Evolutionary conservation across 2,888 invertebrate genomes (phyloP), one percentile per base, ranked within the genome.

Genomic region (Meliscaeva auricollis): DNA sequence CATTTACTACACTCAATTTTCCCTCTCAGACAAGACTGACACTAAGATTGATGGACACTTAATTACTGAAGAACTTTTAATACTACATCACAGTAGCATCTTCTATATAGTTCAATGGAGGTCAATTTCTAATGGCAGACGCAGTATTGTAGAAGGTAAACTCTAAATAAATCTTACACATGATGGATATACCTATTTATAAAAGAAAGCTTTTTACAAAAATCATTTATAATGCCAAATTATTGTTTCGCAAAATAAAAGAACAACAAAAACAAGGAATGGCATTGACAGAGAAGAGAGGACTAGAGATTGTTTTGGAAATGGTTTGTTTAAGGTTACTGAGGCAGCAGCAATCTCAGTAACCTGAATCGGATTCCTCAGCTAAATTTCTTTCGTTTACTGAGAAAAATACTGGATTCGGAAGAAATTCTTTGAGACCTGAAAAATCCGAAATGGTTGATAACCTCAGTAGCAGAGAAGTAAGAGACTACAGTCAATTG

Each of bases 1-100:
- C 35, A 50, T 50, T 66, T 46, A 26, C 54, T 20, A 20, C 58
- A 58, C 66, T 66, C 66, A 66, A 66, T 66, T 66, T 66, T 66
- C 13, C 5, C 50, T 35, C 50, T 13, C 35, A 64, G 66, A 66
- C 38, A 41, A 58, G 54, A 32, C 66, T 64, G 78, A 83, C 83
- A 69, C 50, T 64, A 77, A 83, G 83, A 83, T 83, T 83, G 83
- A 83, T 83, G 73, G 83, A 74, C 48, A 64, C 78, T 73, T 83
- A 83, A 83, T 78, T 83, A 83, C 69, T 41, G 4, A 69, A 74
- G 9, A 74, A 74, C 68, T 56, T 35, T 38, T 64, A 44, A 70
- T 74, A 74, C 35, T 78, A 41, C 46, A 50, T 11, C 38, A n/a
- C n/a, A n/a, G n/a, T n/a, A 69, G 26, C 56, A 70, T 78, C 73